Percentiles rank a stretch among this genome's conserved stretches.
These are phyloP conservation scores for Axis porcinus DNA, from an alignment of 2,113 vertebrate species.

Conservation along the genomic window DNA sequence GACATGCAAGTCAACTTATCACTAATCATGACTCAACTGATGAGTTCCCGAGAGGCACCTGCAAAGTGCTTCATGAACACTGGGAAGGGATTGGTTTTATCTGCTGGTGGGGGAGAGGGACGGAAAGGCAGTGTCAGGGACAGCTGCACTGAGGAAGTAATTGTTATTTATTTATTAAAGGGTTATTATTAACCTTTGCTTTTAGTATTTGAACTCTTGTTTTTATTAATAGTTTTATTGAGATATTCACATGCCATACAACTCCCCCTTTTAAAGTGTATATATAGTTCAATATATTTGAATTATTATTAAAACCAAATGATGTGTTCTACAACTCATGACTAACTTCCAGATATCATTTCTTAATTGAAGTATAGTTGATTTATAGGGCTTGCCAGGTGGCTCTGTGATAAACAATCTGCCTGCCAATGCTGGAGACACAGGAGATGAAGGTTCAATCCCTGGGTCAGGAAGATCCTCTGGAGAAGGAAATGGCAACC, in stretches of 20 bases:
- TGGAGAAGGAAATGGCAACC: background rate
- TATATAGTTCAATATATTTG: background rate
- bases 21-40: background rate
- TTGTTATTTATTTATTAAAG: background rate
- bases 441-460: background rate
- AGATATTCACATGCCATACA: background rate
- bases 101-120: background rate
- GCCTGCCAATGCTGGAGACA: background rate
- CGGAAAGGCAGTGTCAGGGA: background rate
- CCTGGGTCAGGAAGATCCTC: background rate
- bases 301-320: background rate
- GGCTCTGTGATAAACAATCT: background rate
- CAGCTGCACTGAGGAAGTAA: background rate
- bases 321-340: background rate
- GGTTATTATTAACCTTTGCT: background rate
- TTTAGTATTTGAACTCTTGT: background rate
- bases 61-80: background rate
- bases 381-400: background rate
- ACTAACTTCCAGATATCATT: background rate
- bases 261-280: background rate
- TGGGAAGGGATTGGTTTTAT: background rate
- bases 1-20: background rate
- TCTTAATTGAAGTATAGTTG: background rate
- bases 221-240: background rate
- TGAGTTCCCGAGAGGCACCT: background rate